Evolutionary conservation across 64 coral and sea anemone species (phyloP).

Genomic region (Dendronephthya gigantea): DNA sequence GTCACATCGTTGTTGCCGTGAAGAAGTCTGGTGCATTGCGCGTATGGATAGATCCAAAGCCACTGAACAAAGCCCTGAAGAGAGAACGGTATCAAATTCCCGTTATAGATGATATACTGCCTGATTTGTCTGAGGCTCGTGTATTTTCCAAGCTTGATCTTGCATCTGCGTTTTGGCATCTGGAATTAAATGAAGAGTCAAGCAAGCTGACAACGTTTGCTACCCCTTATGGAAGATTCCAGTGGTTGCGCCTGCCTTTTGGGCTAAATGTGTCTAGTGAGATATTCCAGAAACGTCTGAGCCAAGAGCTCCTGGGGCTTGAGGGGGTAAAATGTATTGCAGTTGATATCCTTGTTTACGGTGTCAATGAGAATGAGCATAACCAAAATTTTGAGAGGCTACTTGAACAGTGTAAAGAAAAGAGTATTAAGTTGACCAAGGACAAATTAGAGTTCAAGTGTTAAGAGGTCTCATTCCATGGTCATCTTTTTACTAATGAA

Average conservation of each 20-base stretch:
- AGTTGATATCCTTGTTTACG: neutral
- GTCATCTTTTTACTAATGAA: neutral
- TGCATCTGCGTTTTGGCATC: neutral
- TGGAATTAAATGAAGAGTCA: neutral
- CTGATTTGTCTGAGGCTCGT: neutral
- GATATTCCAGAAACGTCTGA: neutral
- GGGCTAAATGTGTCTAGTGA: neutral
- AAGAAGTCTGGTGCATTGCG: neutral
- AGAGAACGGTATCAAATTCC: neutral
- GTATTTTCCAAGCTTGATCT: neutral
- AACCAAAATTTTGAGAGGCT: neutral
- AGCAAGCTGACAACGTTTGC: neutral
- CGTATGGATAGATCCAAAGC: neutral
- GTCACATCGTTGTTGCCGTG: neutral
- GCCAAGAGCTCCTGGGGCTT: neutral
- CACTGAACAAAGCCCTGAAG: constrained; percentile 1
- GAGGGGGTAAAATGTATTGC: neutral
- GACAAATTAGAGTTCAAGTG: neutral
- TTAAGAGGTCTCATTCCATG: neutral
- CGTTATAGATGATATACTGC: neutral
- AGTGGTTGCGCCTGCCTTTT: neutral
- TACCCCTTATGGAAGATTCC: neutral
- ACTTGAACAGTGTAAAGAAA: neutral
- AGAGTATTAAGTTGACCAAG: neutral
- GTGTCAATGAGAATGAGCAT: neutral